These are phyloP conservation scores for Agrotis exclamationis DNA, from an alignment of 2,888 invertebrate genomes.

Conservation along the genomic window DNA sequence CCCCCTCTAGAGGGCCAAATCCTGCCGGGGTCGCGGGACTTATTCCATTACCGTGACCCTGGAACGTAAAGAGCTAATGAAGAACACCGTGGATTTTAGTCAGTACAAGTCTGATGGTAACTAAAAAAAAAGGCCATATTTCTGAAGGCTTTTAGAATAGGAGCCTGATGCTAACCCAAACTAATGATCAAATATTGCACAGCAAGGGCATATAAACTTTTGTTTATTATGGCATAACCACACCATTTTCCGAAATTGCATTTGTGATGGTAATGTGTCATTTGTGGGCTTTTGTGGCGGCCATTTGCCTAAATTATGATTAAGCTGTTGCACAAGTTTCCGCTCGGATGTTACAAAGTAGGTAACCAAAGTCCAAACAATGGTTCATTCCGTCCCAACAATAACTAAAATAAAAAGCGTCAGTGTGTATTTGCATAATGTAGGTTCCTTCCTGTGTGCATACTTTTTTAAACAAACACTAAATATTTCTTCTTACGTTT, in stretches of 20 bases:
- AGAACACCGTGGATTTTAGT: no score
- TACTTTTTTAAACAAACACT: neutral
- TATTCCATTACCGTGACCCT: no score
- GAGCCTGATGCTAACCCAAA: no score
- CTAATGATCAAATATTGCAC: neutral
- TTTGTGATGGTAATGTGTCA: constrained; percentile 18
- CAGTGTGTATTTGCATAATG: neutral
- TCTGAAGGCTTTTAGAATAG: no score
- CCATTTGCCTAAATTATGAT: constrained; percentile 27
- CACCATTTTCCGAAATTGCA: constrained; percentile 21
- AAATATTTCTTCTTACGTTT: neutral
- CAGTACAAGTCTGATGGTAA: no score
- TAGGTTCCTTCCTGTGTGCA: neutral
- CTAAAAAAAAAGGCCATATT: no score
- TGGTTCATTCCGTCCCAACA: neutral
- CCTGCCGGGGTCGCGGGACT: no score
- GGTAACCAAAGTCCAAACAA: no score
- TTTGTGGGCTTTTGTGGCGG: constrained; percentile 17
- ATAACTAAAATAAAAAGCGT: neutral
- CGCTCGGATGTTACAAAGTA: constrained; percentile 7
- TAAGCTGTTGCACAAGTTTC: constrained; percentile 30
- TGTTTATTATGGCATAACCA: constrained; percentile 29
- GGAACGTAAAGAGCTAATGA: no score
- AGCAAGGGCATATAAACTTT: neutral
- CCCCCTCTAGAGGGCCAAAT: no score